Evolutionary conservation across 1,140 invertebrate genomes (phyloP).

Genomic region (Solenopsis invicta): DNA sequence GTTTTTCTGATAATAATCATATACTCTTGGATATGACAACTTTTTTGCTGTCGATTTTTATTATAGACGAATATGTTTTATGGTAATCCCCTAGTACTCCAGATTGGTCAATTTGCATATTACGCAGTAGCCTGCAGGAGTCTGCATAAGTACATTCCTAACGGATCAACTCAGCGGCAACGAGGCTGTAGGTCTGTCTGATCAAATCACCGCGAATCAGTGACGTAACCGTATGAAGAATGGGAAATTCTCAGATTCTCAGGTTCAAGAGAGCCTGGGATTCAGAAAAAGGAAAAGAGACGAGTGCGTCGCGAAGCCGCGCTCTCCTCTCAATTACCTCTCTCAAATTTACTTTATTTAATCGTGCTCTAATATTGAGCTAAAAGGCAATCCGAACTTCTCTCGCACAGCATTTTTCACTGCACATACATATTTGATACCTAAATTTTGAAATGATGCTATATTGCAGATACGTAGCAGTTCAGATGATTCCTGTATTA

Average conservation of each 20-base stretch:
- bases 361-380: constrained; percentile 44
- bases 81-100: not conserved
- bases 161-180: no score
- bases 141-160: constrained; percentile 9
- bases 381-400: constrained; percentile 38
- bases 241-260: constrained; percentile 46
- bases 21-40: not conserved
- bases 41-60: not conserved
- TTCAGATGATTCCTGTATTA: no score
- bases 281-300: constrained; percentile 23
- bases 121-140: not conserved
- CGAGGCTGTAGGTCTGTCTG: no score
- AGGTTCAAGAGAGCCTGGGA: not conserved
- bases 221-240: constrained; percentile 43
- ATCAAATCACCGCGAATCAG: constrained; percentile 60
- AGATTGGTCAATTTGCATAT: constrained; percentile 27
- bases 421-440: no score
- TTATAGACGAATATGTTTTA: not conserved
- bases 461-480: no score
- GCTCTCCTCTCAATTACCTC: constrained; percentile 40
- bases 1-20: not conserved
- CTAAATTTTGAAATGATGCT: no score
- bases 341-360: constrained; percentile 62
- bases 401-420: not conserved
- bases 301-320: constrained; percentile 9